Evolutionary conservation across 2,888 invertebrate species (phyloP), one percentile per base, ranked within the genome.

Genomic region (Rotaria macrura): DNA sequence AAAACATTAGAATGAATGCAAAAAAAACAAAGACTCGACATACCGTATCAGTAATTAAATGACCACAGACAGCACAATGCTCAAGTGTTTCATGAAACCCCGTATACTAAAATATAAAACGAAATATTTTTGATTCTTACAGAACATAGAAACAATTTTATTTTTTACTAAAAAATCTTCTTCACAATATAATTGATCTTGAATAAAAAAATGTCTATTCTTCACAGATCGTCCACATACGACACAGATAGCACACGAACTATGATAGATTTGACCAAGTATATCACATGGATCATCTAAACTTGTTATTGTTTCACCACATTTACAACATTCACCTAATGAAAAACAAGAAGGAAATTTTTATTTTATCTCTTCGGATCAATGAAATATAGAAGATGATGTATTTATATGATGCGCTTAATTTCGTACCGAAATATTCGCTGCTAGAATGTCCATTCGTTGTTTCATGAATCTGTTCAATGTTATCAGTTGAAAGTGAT

Each of bases 61-160:
- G 97, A 54, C 96, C 97, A 92, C 98, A 98, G 90, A 96, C 95
- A 88, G 96, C 96, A 93, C 98, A 98, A 90, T 97, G 96, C 90
- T 98, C 97, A 52, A 97, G 97, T 47, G 97, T 97, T 92, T 98
- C 97, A 92, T 98, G 97, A 91, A 98, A 98, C 87, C 98, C 98
- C 86, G 97, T 97, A 92, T 97, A 98, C 96, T 91, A 88, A 94
- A 92, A 79, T 20, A 17, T 3, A 5, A 65, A 7, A 0, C 34
- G 17, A 1, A 4, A 34, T 57, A n/a, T n/a, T n/a, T n/a, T n/a
- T n/a, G n/a, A n/a, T n/a, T n/a, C n/a, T n/a, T n/a, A n/a, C n/a
- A n/a, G n/a, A n/a, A n/a, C n/a, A n/a, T n/a, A n/a, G n/a, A n/a
- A n/a, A n/a, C n/a, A n/a, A n/a, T n/a, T n/a, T n/a, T n/a, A 10